Conservation (phyloP, 2,888 invertebrate species). For the Acleris sparsana region DNA sequence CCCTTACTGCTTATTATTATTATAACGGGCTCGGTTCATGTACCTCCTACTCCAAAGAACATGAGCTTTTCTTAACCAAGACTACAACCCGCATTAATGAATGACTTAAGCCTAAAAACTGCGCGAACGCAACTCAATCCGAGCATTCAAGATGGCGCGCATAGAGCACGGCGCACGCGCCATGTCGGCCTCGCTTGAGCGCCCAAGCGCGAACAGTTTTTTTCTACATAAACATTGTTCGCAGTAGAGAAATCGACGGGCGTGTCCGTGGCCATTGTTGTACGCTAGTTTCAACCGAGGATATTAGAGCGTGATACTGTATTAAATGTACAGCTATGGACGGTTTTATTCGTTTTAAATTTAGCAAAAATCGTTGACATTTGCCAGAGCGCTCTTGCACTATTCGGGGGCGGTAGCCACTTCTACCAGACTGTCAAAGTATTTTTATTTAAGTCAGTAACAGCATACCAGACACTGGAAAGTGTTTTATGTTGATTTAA, state of each 20-base stretch:
- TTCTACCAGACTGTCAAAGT: background rate
- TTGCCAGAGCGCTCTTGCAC: background rate
- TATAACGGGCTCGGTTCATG: constrained; percentile 3
- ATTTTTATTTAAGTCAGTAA: too few relatives aligned
- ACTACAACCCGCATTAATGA: constrained; percentile 30
- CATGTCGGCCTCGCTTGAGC: constrained; percentile 75
- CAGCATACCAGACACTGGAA: too few relatives aligned
- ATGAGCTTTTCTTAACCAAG: too few relatives aligned
- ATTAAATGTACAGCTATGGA: constrained; percentile 57
- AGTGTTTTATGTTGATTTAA: too few relatives aligned
- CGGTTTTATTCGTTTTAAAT: constrained; percentile 34
- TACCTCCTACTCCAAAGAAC: too few relatives aligned
- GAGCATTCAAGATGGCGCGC: constrained; percentile 77
- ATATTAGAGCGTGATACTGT: constrained; percentile 80
- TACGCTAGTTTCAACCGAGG: constrained; percentile 68
- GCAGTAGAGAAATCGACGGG: constrained; percentile 80
- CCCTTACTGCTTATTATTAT: background rate
- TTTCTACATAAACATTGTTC: constrained; percentile 82
- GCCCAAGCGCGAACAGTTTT: constrained; percentile 72
- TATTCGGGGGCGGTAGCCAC: background rate
- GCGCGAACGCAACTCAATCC: constrained; percentile 75
- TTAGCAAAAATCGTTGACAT: background rate
- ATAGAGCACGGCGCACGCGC: constrained; percentile 76
- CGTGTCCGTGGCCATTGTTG: constrained; percentile 79
- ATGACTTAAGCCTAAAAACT: constrained; percentile 37